Evolutionary conservation across 1,140 invertebrate species (phyloP), one percentile per base, ranked within the genome.

Genomic region (Lasioglossum baleicum): DNA sequence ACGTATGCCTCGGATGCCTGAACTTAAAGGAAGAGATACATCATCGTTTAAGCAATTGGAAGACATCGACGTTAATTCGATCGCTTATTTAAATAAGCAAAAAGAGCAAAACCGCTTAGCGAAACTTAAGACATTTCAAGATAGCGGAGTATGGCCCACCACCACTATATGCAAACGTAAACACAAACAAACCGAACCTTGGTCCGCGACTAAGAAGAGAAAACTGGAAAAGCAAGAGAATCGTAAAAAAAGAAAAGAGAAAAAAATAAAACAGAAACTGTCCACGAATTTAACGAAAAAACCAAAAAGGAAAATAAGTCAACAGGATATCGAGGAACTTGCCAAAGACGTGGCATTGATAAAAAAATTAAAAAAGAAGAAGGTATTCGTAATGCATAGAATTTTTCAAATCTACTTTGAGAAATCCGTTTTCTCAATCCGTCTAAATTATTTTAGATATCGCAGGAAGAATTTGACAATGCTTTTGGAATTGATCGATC

Each of bases 1-100:
- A 13, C 96, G 96, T 89, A 92, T 99, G 83, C 99, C 98, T 0
- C 95, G 96, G 90, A 99, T 99, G 98, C 98, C 98, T 0, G 99
- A 99, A 94, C 91, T 99, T 0, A 98, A 96, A 90, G 95, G 95
- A 56, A 94, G 94, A 76, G 94, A 95, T 85, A 91, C 94, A 2
- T 92, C 94, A 11, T 95, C 95, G 83, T 99, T 98, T 90, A 82
- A 94, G 17, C 93, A 94, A 17, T n/a, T n/a, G n/a, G 93, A 95
- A 0, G 92, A 95, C 17, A 93, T 98, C 31, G 96, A 99, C 92
- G 92, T 96, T 7, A 96, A 97, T 88, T 93, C 91, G 22, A 96
- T 99, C 82, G 92, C 95, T 22, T 99, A 98, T 89, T 96, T 95
- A 91, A 96, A 99, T 89, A 96, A 96, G 88, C 94, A 96, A 86